Evolutionary conservation across 2,888 invertebrate species (phyloP).

Genomic region (Hetaerina titia): DNA sequence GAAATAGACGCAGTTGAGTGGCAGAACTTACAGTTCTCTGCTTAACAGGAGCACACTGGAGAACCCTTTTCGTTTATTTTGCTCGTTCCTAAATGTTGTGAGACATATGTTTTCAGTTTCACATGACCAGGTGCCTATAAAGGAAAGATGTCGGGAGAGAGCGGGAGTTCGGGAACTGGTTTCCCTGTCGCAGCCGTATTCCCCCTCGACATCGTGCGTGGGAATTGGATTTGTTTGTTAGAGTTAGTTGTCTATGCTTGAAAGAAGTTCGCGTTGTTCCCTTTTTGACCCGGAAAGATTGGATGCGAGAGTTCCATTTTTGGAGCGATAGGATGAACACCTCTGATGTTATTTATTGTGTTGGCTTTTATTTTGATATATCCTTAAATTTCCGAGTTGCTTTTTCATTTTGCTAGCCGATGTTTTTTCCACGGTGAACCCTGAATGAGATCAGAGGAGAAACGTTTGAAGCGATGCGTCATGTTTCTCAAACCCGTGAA

Average conservation of each 20-base stretch:
- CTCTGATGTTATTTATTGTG: too few species aligned
- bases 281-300: background rate
- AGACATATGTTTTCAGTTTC: slow-evolving; percentile 18
- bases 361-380: background rate
- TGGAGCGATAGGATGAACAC: background rate
- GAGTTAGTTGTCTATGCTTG: background rate
- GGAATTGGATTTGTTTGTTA: slow-evolving; percentile 17
- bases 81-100: background rate
- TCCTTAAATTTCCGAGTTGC: background rate
- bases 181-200: background rate
- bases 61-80: background rate
- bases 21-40: background rate
- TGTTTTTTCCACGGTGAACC: background rate
- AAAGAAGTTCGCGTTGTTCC: background rate
- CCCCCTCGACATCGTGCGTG: background rate
- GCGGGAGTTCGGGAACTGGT: slow-evolving; percentile 43
- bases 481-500: background rate
- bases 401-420: background rate
- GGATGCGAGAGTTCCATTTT: background rate
- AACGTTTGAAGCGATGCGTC: background rate
- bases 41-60: background rate
- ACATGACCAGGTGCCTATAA: background rate
- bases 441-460: background rate
- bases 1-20: background rate
- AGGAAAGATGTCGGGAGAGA: slow-evolving; percentile 49